phyloP scores from a whole-genome alignment of 1,140 invertebrate genomes.

The Cydia fagiglandana region DNA sequence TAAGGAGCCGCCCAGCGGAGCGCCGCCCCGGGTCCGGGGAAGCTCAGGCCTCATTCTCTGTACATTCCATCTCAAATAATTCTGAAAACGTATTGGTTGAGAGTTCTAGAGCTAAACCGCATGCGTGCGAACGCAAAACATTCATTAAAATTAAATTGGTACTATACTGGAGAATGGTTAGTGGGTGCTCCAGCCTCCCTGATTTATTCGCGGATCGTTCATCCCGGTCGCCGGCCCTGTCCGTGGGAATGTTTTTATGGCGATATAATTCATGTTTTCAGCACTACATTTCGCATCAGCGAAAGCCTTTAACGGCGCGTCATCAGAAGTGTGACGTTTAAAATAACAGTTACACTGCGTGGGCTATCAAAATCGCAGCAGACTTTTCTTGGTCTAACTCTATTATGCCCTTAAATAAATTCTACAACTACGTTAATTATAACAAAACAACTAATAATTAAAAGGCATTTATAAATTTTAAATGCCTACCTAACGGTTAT shows the following conservation, averaged over 20 bases:
- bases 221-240: conserved; percentile 24
- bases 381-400: no score
- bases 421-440: no score
- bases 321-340: no score
- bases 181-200: conserved; percentile 56
- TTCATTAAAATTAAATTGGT: not conserved
- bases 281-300: conserved; percentile 7
- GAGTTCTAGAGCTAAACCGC: not conserved
- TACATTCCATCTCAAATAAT: not conserved
- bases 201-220: conserved; percentile 46
- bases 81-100: not conserved
- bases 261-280: conserved; percentile 26
- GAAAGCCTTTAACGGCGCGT: not conserved
- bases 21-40: conserved; percentile 56
- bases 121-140: not conserved
- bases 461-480: no score
- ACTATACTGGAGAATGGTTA: not conserved
- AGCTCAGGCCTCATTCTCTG: conserved; percentile 9
- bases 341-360: no score
- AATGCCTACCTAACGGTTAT: no score
- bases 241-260: conserved; percentile 38
- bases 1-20: conserved; percentile 57
- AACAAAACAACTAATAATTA: no score
- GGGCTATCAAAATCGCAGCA: no score
- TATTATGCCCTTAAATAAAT: no score